Base-by-base conservation (phyloP, 2,888 invertebrate genomes). In the Idaea biselata region DNA sequence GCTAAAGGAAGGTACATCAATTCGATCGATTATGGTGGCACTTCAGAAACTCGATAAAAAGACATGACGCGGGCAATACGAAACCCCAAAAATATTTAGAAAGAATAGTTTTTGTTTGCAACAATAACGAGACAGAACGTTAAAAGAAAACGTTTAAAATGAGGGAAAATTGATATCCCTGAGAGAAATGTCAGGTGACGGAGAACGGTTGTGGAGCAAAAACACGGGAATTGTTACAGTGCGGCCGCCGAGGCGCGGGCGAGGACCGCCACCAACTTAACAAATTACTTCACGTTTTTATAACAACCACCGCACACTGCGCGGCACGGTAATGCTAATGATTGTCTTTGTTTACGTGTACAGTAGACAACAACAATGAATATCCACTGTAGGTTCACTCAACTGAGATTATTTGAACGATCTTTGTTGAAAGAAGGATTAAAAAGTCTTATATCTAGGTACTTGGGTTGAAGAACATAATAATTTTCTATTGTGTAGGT, bases 151-250 rank as follows among this genome's bases (percentile, higher is more conserved):
- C 82, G 80, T 87, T 87, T 87, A 83, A 88, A 86, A 80, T 73
- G 75, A 44, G 79, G 69, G 78, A 82, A 84, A 86, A 88, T 88
- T 86, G 84, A 87, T 86, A 86, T 83, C 75, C 79, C 78, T 88
- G 87, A 81, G 88, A 88, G 44, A 83, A 70, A 68, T 68, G 77
- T 73, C 88, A 88, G 87, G 80, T 89, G 88, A 77, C 77, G 74
- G 59, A 56, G 66, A 57, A 18, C 63, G 64, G 63, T 55, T 65
- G 66, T 72, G 62, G 70, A 67, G 68, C 65, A 68, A 70, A 72
- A 76, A 79, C 73, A 56, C 69, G 73, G 71, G 66, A 75, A 44
- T 44, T 44, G 44, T 44, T 8, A 44, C 44, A 14, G 44, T 14
- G 44, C 5, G 44, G 14, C 2, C 44, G 44, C 1, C 5, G 25